Percentiles rank a stretch among this genome's conserved stretches.
phyloP scores from a whole-genome alignment of 2,113 vertebrate species.

The Pipra filicauda region DNA sequence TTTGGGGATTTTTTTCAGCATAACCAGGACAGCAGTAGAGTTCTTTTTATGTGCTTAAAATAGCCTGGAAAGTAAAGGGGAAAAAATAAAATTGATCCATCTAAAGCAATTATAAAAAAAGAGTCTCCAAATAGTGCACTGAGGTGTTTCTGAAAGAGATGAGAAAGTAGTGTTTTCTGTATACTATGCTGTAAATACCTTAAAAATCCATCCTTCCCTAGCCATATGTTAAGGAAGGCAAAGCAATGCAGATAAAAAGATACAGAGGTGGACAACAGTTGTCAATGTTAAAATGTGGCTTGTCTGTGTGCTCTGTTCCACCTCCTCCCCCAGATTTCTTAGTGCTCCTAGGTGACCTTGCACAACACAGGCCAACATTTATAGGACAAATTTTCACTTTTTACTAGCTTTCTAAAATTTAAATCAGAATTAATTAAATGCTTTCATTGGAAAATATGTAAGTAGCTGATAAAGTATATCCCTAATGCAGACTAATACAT shows the following conservation, averaged over 20 bases:
- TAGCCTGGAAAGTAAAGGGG: neutral
- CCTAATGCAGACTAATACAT: neutral
- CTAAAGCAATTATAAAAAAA: neutral
- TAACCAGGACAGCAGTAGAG: neutral
- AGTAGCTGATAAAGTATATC: neutral
- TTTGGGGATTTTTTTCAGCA: fast-evolving
- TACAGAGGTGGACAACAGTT: neutral
- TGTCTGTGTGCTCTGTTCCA: neutral
- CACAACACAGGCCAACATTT: neutral
- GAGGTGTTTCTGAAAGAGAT: neutral
- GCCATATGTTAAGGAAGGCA: neutral
- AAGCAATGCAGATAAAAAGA: neutral
- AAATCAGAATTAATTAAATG: neutral
- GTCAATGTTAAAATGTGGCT: neutral
- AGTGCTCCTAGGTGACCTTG: neutral
- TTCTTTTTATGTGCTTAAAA: neutral
- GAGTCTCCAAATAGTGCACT: neutral
- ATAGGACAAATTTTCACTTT: neutral
- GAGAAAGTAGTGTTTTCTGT: neutral
- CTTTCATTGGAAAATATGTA: neutral
- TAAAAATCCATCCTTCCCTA: neutral
- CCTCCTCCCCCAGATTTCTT: neutral
- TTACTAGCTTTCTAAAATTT: neutral
- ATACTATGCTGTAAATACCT: neutral
- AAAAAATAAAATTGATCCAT: neutral